Base-by-base conservation (phyloP, 2,888 invertebrate genomes). In the Conchocele bisecta region DNA sequence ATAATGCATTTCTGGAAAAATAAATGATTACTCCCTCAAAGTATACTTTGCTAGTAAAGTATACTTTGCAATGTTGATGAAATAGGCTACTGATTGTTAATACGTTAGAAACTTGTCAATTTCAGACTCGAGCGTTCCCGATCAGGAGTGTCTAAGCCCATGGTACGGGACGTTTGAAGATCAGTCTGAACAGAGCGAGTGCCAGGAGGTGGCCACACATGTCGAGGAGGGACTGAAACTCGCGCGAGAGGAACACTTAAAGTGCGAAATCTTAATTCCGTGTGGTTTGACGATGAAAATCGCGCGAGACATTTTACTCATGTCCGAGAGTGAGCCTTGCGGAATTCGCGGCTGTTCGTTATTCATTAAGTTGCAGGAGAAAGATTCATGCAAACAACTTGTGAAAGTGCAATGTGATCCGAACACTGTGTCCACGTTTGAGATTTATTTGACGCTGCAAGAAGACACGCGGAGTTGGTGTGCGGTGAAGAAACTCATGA, bases 241-340 rank as follows among this genome's bases (percentile, higher is more conserved):
- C 79, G 96, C 96, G 44, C 96, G 96, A 91, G 93, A 94, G 75
- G 95, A 94, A 85, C 95, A 95, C 91, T 92, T 97, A 82, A 94
- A 95, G 66, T 95, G 95, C 88, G 96, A 97, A 92, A 96, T 97
- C 64, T 93, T 96, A 79, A 93, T 97, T 83, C 97, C 97, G 37
- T 95, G 95, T 58, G 95, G 96, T 90, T 94, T 97, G 77, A 93
- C 96, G 65, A 94, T 95, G 79, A 93, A 95, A 80, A 95, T 97
- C 73, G 94, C 97, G 50, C 93, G 94, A 77, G 95, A 96, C 90
- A 95, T 96, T 72, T 93, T 97, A 58, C 93, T 94, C 61, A 94
- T 96, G 93, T 96, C 97, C 1, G 96, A 96, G 90, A 94, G 95
- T 57, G 97, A 97, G 91, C 97, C 97, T 20, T 97, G 96, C 92